Evolutionary conservation across 2,113 vertebrate genomes (phyloP), one percentile per base, ranked within the genome.

Genomic region (Gallinago jamesoni): DNA sequence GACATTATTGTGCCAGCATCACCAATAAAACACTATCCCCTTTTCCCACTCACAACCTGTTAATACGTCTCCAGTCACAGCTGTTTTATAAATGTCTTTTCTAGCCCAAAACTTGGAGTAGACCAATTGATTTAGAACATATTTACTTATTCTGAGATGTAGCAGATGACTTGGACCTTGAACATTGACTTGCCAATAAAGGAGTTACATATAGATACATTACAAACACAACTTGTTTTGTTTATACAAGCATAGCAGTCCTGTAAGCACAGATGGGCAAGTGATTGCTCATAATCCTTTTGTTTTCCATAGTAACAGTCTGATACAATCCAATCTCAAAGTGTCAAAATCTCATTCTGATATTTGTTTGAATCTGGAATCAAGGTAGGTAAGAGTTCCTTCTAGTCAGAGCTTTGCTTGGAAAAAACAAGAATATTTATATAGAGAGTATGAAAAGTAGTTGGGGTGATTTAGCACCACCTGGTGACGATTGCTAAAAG

Each of bases 381-480:
- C 22, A 14, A 80, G 12, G 19, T 25, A 56, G 10, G 9, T 31
- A 45, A 2, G 37, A 31, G 10, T 35, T 75, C 31, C 12, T 79
- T 64, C 30, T 21, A 37, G 53, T 27, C 53, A 45, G 60, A 55
- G 22, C 1, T 69, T 86, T 59, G 31, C 43, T n/a, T 27, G 9
- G 21, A 28, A 63, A 89, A 94, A 62, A 1, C 8, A 14, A 48
- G 41, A 66, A 0, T 37, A 7, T 8, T 60, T 63, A 45, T 4
- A 0, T 9, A 4, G 2, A 3, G 2, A 18, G 7, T 3, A 25
- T 33, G 15, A 47, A 79, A 80, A 79, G 2, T 12, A 55, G 45
- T 37, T n/a, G 68, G 68, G 31, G 60, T 93, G 33, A 81, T 41
- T 47, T 60, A 92, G 20, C 60, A 48, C 89, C 95, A 81, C 64